phyloP scores from a whole-genome alignment of 64 coral and sea anemone species.

The Anthopleura sola region DNA sequence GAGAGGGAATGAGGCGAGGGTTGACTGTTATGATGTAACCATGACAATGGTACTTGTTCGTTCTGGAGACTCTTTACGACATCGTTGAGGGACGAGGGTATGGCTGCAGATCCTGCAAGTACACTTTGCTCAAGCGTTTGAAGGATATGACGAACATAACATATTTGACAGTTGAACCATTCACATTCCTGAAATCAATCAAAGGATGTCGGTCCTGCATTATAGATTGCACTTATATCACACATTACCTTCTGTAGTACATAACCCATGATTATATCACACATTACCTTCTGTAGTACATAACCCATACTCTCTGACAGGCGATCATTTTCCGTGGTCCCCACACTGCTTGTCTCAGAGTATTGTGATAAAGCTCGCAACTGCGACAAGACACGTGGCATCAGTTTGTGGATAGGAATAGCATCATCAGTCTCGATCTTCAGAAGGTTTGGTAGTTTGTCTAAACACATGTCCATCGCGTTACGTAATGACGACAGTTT shows the following conservation, averaged over 20 bases:
- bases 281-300: constrained; percentile 65
- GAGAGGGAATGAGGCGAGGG: constrained; percentile 71
- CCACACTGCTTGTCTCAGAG: constrained; percentile 68
- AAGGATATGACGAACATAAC: constrained; percentile 70
- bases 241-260: constrained; percentile 64
- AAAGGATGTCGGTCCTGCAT: neutral
- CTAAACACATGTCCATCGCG: constrained; percentile 74
- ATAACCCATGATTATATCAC: constrained; percentile 43
- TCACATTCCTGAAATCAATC: constrained; percentile 75
- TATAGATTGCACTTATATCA: neutral
- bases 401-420: constrained; percentile 38
- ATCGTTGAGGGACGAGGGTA: constrained; percentile 42
- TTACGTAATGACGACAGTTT: constrained; percentile 50
- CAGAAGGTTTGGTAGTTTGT: constrained; percentile 80
- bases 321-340: constrained; percentile 44
- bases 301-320: constrained; percentile 75
- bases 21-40: constrained; percentile 72
- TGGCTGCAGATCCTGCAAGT: constrained; percentile 57
- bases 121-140: constrained; percentile 80
- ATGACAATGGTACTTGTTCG: constrained; percentile 59
- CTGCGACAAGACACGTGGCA: constrained; percentile 81
- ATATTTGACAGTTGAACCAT: constrained; percentile 90
- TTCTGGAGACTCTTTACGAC: constrained; percentile 62
- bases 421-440: constrained; percentile 55
- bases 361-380: constrained; percentile 80